Evolutionary conservation across 2,888 invertebrate species (phyloP).

Genomic region (Sialis fuliginosa): DNA sequence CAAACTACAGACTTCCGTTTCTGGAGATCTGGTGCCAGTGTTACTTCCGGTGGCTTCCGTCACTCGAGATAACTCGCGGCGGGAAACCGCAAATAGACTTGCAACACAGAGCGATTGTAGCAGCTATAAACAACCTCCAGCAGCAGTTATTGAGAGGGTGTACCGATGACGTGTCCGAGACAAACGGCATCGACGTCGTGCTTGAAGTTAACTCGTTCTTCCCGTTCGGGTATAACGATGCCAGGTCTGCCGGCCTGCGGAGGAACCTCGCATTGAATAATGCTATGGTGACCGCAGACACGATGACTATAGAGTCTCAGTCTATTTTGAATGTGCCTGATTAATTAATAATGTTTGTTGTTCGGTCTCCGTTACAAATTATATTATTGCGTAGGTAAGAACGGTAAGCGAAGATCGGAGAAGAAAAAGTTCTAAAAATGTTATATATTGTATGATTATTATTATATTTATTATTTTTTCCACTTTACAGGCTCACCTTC

Average conservation of each 20-base stretch:
- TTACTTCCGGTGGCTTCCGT: conserved; percentile 77
- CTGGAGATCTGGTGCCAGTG: conserved; percentile 74
- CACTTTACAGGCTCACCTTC: no score
- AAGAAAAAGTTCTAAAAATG: no score
- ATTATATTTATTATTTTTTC: no score
- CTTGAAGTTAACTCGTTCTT: conserved; percentile 27
- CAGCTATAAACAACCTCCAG: conserved; percentile 28
- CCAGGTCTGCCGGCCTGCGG: conserved; percentile 14
- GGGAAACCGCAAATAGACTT: conserved; percentile 42
- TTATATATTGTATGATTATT: no score
- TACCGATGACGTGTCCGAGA: conserved; percentile 1
- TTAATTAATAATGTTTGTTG: background rate
- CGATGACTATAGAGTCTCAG: conserved; percentile 43
- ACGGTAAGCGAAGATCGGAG: no score
- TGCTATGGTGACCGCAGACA: conserved; percentile 40
- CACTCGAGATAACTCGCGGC: conserved; percentile 58
- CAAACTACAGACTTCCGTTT: conserved; percentile 33
- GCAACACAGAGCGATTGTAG: conserved; percentile 27
- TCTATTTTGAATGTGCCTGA: conserved; percentile 36
- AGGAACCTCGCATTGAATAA: conserved; percentile 32
- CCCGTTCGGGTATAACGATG: conserved; percentile 26
- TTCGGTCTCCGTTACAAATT: no score
- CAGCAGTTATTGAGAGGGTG: conserved; percentile 15
- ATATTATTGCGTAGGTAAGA: no score
- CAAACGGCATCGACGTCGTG: conserved; percentile 12